These are phyloP conservation scores for Drosophila sordidula DNA, from an alignment of 2,888 invertebrate genomes.

Conservation along the genomic window DNA sequence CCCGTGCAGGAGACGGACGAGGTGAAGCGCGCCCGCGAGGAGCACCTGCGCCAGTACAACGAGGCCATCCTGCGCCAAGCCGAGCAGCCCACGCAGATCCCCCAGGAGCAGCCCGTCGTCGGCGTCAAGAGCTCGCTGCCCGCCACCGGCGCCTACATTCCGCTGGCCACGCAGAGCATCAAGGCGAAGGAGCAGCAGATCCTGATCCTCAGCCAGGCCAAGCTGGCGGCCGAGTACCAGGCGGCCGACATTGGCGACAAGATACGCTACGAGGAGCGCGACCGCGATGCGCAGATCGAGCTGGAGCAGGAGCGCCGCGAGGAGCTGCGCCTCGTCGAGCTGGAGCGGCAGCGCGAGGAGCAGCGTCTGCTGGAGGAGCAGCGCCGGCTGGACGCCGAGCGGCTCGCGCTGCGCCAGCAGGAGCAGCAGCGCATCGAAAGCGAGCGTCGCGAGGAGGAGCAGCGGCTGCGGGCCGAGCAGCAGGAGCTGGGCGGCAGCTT, in stretches of 20 bases:
- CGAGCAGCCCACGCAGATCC: neutral
- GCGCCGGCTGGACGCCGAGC: constrained; percentile 62
- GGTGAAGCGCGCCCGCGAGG: constrained; percentile 71
- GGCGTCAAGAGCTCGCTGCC: constrained; percentile 26
- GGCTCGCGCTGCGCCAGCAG: constrained; percentile 46
- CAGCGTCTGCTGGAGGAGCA: constrained; percentile 63
- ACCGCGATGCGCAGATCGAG: constrained; percentile 42
- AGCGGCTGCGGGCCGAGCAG: constrained; percentile 44
- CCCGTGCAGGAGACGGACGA: constrained; percentile 69
- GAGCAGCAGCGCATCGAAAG: constrained; percentile 52
- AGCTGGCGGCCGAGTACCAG: constrained; percentile 55
- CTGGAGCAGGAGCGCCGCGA: constrained; percentile 65
- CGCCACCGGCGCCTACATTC: constrained; percentile 15
- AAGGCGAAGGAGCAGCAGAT: constrained; percentile 28
- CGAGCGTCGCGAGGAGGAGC: constrained; percentile 49
- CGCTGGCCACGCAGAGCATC: constrained; percentile 23
- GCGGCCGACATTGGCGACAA: constrained; percentile 60
- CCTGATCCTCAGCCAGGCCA: constrained; percentile 39
- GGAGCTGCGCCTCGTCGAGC: constrained; percentile 62
- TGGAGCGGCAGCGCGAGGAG: constrained; percentile 66
- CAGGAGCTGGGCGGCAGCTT: constrained; percentile 24
- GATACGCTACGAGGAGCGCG: constrained; percentile 52
- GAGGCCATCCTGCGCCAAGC: constrained; percentile 56
- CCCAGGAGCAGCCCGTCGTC: neutral
- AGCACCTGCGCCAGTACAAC: constrained; percentile 63